Conservation (phyloP, 1,140 invertebrate species). For the Bradynema listronoti region DNA sequence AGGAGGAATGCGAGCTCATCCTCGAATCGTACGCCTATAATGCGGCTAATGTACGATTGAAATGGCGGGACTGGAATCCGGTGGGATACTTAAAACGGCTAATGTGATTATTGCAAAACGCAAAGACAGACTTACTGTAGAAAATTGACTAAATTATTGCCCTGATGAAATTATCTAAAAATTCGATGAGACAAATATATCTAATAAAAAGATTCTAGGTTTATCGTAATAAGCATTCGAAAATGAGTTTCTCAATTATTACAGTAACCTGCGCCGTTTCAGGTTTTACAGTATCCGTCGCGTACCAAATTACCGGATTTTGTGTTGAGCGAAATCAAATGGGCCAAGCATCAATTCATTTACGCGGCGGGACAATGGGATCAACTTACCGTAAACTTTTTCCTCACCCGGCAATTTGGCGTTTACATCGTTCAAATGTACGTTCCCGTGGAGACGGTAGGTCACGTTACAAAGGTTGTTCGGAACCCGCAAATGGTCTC, state of each 20-base stretch:
- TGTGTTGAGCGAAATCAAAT: slow-evolving; percentile 46
- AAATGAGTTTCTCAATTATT: too few relatives aligned
- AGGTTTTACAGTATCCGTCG: slow-evolving; percentile 50
- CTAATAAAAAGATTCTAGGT: too few relatives aligned
- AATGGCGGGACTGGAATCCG: slow-evolving; percentile 56
- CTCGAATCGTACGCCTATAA: slow-evolving; percentile 56
- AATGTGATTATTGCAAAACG: too few relatives aligned
- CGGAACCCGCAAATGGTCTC: too few relatives aligned
- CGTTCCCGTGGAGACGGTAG: slow-evolving; percentile 25
- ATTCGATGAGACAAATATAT: too few relatives aligned
- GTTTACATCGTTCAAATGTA: slow-evolving; percentile 61
- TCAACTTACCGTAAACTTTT: slow-evolving; percentile 59
- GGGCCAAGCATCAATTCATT: slow-evolving; percentile 54
- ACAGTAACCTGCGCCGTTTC: background rate
- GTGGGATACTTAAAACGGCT: too few relatives aligned
- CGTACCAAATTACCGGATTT: slow-evolving; percentile 56
- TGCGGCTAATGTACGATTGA: slow-evolving; percentile 50
- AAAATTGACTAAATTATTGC: too few relatives aligned
- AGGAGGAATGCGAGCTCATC: slow-evolving; percentile 41
- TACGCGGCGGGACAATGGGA: slow-evolving; percentile 50
- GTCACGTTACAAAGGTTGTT: slow-evolving; percentile 6
- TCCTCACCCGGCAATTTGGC: slow-evolving; percentile 60
- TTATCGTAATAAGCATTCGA: too few relatives aligned
- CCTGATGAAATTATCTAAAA: too few relatives aligned
- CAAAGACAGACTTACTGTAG: too few relatives aligned